Evolutionary conservation across 2,113 vertebrate species (phyloP).

Genomic region (Todiramphus saurophagus): DNA sequence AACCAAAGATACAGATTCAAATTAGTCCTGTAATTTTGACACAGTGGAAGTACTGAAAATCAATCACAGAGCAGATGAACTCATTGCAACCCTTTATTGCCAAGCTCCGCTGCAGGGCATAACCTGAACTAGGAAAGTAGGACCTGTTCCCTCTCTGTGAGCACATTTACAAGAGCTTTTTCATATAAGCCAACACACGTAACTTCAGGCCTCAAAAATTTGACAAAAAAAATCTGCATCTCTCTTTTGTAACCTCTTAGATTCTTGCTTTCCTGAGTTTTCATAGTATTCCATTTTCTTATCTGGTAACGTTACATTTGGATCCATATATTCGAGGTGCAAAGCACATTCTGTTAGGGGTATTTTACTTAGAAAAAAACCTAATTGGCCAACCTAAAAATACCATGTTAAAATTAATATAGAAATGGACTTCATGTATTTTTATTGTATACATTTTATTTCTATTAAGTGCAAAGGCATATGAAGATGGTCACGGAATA

Average conservation of each 20-base stretch:
- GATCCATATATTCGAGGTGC: background rate
- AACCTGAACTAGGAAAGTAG: background rate
- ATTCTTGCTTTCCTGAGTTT: background rate
- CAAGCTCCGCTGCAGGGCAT: background rate
- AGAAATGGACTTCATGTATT: background rate
- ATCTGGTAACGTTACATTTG: fast-evolving
- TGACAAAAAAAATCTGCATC: background rate
- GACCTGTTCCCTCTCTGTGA: background rate
- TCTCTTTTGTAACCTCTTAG: background rate
- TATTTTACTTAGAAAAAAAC: background rate
- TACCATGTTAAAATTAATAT: background rate
- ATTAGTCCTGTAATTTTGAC: background rate
- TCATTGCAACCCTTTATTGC: background rate
- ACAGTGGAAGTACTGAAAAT: background rate
- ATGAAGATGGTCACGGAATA: background rate
- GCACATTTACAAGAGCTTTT: background rate
- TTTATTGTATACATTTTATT: background rate
- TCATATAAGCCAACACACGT: background rate
- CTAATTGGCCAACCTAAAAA: background rate
- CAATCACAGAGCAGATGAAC: background rate
- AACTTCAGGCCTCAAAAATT: background rate
- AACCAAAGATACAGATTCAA: background rate
- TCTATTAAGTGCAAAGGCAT: background rate
- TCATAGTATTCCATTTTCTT: background rate
- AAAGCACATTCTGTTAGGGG: background rate